Evolutionary conservation across 2,888 invertebrate genomes (phyloP), one percentile per base, ranked within the genome.

Genomic region (Mythimna ferrago): DNA sequence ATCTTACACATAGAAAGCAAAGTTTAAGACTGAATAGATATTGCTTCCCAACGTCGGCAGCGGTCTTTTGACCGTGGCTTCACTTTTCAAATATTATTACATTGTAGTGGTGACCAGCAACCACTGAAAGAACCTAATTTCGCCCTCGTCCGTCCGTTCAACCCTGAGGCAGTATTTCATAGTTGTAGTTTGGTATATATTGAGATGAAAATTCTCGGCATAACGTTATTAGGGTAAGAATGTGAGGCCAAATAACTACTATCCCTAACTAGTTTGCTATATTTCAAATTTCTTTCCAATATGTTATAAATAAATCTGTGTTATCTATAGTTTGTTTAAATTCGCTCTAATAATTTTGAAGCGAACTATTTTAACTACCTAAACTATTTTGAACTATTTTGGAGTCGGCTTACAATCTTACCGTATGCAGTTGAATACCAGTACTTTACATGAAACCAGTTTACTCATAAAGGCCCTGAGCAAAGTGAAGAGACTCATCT

Each of bases 201-300:
- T 32, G 35, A 66, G 41, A 83, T 78, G 62, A 83, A 74, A 78
- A 78, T 82, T 78, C 71, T 71, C 82, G 35, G 48, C 62, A 64
- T 73, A 53, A 73, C 67, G 21, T 58, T 80, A 53, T 26, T 63
- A 53, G 38, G 41, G 65, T 60, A 60, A n/a, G 64, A 71, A 76
- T 66, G 58, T 54, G 35, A 35, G 71, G 19, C 14, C 14, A 71
- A 79, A 76, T 64, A 78, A 48, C 48, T 48, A 38, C 3, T 64
- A 32, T 6, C 11, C 16, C 19, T 38, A 32, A 65, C 72, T 64
- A 60, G 38, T 76, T 78, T 44, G 11, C 32, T 32, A 26, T 57
- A n/a, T 65, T 62, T 32, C 19, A n/a, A 64, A 53, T 57, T n/a
- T 19, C 7, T n/a, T n/a, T n/a, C 19, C 53, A 66, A 44, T 65